phyloP scores from a whole-genome alignment of 2,797 vertebrate species.

The Spatula clypeata region DNA sequence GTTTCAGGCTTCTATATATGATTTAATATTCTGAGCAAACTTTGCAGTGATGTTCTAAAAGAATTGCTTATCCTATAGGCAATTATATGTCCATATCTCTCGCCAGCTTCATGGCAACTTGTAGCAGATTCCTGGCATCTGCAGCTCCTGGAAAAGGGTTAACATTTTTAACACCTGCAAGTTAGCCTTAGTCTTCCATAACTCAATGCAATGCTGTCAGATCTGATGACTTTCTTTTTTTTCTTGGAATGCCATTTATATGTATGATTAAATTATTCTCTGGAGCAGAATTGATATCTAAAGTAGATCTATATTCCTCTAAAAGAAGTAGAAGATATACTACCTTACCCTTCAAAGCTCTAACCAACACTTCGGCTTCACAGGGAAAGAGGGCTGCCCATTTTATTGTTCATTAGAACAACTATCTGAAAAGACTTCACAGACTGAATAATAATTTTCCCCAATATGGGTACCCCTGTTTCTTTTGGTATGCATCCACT shows the following conservation, averaged over 20 bases:
- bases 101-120: background rate
- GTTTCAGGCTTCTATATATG: background rate
- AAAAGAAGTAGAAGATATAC: conserved; percentile 21
- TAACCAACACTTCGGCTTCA: background rate
- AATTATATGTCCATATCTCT: background rate
- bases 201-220: conserved; percentile 4
- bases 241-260: conserved; percentile 36
- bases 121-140: background rate
- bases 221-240: background rate
- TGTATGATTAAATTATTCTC: conserved; percentile 26
- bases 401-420: conserved; percentile 22
- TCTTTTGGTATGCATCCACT: background rate
- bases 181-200: conserved; percentile 3
- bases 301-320: conserved; percentile 6
- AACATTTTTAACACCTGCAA: conserved; percentile 5
- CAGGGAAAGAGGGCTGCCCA: background rate
- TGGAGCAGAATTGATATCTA: background rate
- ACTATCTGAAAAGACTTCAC: background rate
- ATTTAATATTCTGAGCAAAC: background rate
- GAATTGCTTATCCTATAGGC: background rate
- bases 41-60: background rate
- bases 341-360: conserved; percentile 1
- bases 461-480: background rate
- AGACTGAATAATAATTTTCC: background rate
- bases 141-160: background rate